Base-by-base conservation (phyloP, 2,888 invertebrate species). In the Steinernema hermaphroditum region DNA sequence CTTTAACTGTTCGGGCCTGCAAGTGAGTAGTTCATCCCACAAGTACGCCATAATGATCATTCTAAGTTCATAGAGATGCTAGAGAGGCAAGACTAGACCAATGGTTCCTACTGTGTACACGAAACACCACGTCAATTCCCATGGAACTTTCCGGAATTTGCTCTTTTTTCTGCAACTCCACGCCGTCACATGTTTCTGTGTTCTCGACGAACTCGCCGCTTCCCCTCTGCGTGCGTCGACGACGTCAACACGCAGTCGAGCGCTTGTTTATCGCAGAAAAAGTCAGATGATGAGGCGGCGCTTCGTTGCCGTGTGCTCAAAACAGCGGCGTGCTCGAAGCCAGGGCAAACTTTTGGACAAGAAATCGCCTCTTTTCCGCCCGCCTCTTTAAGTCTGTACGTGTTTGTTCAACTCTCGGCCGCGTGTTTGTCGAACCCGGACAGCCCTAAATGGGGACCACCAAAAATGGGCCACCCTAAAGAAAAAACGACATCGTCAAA, bases 281-380 rank as follows among this genome's bases (percentile, higher is more conserved):
- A 62, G 62, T 62, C 62, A 62, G 62, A 62, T 62, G 62, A 62
- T 62, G 27, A 62, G 62, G 62, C 62, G 62, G 62, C 12, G 62
- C 62, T 9, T 12, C 50, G 34, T 4, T 32, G 9, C 27, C 29
- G 62, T n/a, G n/a, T n/a, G n/a, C n/a, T 62, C 29, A 62, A 62
- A 62, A 62, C 62, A 62, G 32, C 62, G 62, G 16, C 62, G 62
- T 27, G 29, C 62, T 1, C 37, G 8, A n/a, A 4, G 8, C 8
- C 4, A 46, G n/a, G 46, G 19, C 62, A 62, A 62, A 62, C 62
- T 62, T 62, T 62, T 62, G 29, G 32, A 29, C 32, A 16, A 6
- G n/a, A 32, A 62, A 29, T 62, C 12, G 24, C 22, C 24, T 22
- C 24, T 50, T 50, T 62, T 12, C 37, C 6, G 62, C 29, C 19